These are phyloP conservation scores for Lampris megalopsis DNA, from an alignment of 2,113 vertebrate genomes.

Conservation along the genomic window DNA sequence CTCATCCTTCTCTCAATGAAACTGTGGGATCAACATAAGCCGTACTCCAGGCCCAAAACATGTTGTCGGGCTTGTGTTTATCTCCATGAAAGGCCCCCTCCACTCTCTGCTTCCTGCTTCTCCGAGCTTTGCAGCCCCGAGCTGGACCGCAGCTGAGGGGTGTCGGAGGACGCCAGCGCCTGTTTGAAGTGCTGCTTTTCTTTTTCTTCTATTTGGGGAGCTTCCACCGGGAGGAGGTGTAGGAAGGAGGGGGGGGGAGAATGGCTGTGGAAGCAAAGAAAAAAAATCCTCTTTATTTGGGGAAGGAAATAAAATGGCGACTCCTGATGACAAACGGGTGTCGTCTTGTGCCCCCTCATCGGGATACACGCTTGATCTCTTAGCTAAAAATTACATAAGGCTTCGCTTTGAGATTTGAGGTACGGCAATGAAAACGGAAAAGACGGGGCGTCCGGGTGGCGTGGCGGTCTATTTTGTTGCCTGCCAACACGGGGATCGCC, in stretches of 20 bases:
- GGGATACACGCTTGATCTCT: slow-evolving; percentile 44
- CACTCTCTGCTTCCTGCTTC: slow-evolving; percentile 14
- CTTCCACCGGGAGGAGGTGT: slow-evolving; percentile 39
- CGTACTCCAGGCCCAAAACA: slow-evolving; percentile 56
- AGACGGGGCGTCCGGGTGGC: background rate
- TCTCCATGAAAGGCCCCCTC: slow-evolving; percentile 27
- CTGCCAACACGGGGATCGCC: too few species aligned
- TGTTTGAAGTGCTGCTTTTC: slow-evolving; percentile 65
- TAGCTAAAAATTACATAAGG: slow-evolving; percentile 25
- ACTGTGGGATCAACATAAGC: slow-evolving; percentile 69
- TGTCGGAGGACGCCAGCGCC: slow-evolving; percentile 55
- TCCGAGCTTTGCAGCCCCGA: slow-evolving; percentile 46
- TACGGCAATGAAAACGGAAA: background rate
- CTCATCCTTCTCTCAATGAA: slow-evolving; percentile 49
- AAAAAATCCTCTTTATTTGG: slow-evolving; percentile 50
- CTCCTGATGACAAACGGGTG: slow-evolving; percentile 60
- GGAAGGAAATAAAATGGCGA: slow-evolving; percentile 58
- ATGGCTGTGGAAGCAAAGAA: slow-evolving; percentile 58
- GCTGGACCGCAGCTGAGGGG: slow-evolving; percentile 41
- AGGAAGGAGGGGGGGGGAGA: slow-evolving; percentile 25
- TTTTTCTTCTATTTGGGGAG: slow-evolving; percentile 71
- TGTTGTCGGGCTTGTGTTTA: slow-evolving; percentile 58
- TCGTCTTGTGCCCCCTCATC: slow-evolving; percentile 33
- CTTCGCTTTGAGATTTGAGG: slow-evolving; percentile 40
- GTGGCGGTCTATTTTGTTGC: too few species aligned